Conservation (phyloP, 30 jellyfish, hydroid and myxozoan species). For the Nemopilema nomurai region DNA sequence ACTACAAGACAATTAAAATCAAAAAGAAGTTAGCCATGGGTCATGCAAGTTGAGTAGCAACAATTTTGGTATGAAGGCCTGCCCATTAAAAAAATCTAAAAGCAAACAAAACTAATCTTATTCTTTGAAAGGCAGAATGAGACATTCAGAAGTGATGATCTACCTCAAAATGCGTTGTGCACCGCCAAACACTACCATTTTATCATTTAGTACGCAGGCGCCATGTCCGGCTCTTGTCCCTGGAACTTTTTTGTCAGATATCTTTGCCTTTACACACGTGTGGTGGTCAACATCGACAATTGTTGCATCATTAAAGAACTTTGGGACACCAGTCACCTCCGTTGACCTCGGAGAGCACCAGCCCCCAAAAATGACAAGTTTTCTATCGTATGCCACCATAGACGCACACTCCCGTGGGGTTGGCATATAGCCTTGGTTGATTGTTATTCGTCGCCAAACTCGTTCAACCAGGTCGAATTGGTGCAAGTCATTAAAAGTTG, state of each 20-base stretch:
- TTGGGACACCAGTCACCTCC: conserved; percentile 74
- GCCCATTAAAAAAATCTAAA: too few species aligned
- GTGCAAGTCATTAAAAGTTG: conserved; percentile 84
- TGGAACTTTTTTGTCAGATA: conserved; percentile 32
- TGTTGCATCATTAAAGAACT: conserved; percentile 79
- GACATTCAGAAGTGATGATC: not conserved
- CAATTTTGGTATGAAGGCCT: not conserved
- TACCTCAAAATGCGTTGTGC: conserved; percentile 88
- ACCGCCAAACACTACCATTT: conserved; percentile 95
- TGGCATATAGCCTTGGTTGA: conserved; percentile 83
- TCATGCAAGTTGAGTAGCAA: too few species aligned
- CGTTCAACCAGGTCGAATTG: conserved; percentile 62
- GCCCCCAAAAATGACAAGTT: conserved; percentile 85
- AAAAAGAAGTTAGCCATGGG: too few species aligned
- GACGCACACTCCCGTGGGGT: conserved; percentile 95
- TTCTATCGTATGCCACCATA: conserved; percentile 66
- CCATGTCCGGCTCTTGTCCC: conserved; percentile 94
- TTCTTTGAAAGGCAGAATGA: too few species aligned
- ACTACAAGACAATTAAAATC: too few species aligned
- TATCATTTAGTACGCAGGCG: conserved; percentile 67
- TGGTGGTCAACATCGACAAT: conserved; percentile 54
- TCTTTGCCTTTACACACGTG: conserved; percentile 35
- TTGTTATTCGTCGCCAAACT: conserved; percentile 69
- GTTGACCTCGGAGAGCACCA: conserved; percentile 91
- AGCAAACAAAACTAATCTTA: too few species aligned